phyloP scores from a whole-genome alignment of 2,797 vertebrate species.

The Gallinago nigripennis region DNA sequence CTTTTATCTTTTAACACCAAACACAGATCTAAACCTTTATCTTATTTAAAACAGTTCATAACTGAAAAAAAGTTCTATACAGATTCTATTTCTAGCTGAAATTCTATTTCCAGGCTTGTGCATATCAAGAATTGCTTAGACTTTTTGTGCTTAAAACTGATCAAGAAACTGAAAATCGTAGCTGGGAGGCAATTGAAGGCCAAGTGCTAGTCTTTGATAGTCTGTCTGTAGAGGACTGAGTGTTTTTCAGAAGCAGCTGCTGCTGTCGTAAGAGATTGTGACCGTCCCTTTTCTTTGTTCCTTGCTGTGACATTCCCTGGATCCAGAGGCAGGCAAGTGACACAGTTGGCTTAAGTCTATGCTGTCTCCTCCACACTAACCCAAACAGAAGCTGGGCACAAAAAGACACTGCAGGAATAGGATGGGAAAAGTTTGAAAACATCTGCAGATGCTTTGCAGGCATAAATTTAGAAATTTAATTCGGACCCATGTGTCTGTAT shows the following conservation, averaged over 20 bases:
- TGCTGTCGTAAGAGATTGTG: constrained; percentile 19
- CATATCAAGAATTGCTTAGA: neutral
- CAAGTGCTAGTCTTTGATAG: neutral
- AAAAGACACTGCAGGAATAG: neutral
- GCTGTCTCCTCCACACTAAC: neutral
- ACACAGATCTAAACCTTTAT: neutral
- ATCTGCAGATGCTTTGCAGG: neutral
- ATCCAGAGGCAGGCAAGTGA: constrained; percentile 11
- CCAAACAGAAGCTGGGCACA: neutral
- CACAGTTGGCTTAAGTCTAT: neutral
- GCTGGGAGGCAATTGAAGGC: neutral
- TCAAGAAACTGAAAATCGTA: neutral
- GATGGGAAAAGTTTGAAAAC: neutral
- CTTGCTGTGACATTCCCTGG: constrained; percentile 7
- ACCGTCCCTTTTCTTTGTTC: neutral
- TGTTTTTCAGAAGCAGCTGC: constrained; percentile 46
- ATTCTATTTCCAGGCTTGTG: constrained; percentile 4
- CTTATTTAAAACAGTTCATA: constrained; percentile 1
- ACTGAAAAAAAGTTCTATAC: neutral
- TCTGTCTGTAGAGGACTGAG: neutral
- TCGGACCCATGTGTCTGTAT: neutral
- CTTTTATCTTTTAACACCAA: constrained; percentile 30
- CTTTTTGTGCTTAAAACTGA: neutral
- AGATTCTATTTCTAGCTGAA: constrained; percentile 2
- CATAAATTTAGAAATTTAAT: neutral